Base-by-base conservation (phyloP, 2,113 vertebrate species). In the Petrocephalus microphthalmus region DNA sequence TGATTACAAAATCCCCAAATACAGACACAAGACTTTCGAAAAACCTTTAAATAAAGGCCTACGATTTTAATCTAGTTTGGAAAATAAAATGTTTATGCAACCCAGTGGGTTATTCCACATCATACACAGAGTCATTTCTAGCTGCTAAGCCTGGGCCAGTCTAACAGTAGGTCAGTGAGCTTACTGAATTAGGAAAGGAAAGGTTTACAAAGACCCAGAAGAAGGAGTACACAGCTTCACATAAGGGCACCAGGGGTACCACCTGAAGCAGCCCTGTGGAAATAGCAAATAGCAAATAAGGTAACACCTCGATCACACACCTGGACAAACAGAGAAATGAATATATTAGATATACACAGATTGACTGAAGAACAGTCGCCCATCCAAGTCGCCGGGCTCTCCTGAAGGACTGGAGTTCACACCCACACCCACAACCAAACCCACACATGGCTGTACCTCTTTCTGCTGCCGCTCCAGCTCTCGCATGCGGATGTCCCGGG, bases 401-500 rank as follows among this genome's bases (percentile, higher is more conserved):
- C 33, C 71, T 78, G 71, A 78, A 42, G 71, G 71, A 29, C 15
- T 78, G 71, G 33, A 78, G 71, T 78, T 19, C 86, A 71, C 45
- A 8, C 45, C 10, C 86, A 87, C 60, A 87, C 56, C 5, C 57
- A 25, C 57, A 15, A 10, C 13, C 37, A 74, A n/a, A 54, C 87
- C 7, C 85, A 87, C 54, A 86, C 67, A 53, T 25, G 54, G 13
- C 89, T 53, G 81, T 96, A 99, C 98, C 98, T 99, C 98, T 95
- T 97, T 98, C 53, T 99, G 98, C 64, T 99, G 98, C 54, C 98
- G 95, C 87, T 99, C 98, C 91, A 99, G 94, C 93, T 99, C 98
- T 92, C 96, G 95, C 98, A 99, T 99, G 82, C 98, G 97, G 90
- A 99, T 99, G 90, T 99, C 98, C 92, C 98, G 96, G 85, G 98